Evolutionary conservation across 2,888 invertebrate species (phyloP).

Genomic region (Archips xylosteana): DNA sequence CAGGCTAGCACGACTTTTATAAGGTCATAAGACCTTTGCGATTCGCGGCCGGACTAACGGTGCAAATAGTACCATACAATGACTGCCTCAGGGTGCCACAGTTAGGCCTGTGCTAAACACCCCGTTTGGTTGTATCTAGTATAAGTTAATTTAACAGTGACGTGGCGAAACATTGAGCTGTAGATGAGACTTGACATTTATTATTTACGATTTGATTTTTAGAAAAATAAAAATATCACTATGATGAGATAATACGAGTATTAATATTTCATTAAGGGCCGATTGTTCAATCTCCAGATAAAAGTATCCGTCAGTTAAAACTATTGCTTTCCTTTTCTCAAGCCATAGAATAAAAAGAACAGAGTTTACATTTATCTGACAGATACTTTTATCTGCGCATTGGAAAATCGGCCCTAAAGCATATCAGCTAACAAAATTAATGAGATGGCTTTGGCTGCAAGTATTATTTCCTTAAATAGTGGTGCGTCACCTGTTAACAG

Average conservation of each 20-base stretch:
- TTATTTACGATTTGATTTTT: not conserved
- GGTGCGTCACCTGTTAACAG: not conserved
- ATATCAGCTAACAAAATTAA: not conserved
- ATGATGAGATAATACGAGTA: not conserved
- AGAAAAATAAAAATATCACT: not conserved
- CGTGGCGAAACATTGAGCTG: not conserved
- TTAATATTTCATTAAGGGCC: no score
- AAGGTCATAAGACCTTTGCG: constrained; percentile 25
- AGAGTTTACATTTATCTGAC: no score
- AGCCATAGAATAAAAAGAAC: no score
- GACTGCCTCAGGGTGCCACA: constrained; percentile 43
- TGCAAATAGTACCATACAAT: constrained; percentile 53
- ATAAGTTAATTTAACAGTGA: constrained; percentile 1
- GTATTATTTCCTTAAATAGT: not conserved
- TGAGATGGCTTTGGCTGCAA: not conserved
- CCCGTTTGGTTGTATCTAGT: constrained; percentile 15
- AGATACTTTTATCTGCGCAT: no score
- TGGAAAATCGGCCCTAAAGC: no score
- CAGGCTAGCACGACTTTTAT: constrained; percentile 21
- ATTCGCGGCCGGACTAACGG: constrained; percentile 60
- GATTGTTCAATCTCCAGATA: no score
- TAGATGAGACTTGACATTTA: not conserved
- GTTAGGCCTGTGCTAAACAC: constrained; percentile 26
- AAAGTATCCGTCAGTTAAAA: no score
- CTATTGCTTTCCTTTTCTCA: no score